phyloP scores from a whole-genome alignment of 1,140 invertebrate species.

The Thaumatotibia leucotreta region DNA sequence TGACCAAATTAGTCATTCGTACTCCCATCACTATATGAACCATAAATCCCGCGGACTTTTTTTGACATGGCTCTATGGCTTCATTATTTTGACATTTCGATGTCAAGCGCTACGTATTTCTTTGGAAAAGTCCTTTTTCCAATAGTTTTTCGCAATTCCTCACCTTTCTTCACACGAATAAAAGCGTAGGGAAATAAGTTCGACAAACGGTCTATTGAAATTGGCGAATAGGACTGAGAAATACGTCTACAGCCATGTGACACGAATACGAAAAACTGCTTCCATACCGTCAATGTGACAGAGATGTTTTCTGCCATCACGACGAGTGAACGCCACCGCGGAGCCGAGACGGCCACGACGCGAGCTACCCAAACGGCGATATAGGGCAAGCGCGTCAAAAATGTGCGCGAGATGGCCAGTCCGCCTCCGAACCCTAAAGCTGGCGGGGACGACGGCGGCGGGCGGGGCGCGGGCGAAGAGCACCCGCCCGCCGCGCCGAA shows the following conservation, averaged over 20 bases:
- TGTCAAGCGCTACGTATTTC: constrained; percentile 77
- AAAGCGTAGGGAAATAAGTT: constrained; percentile 29
- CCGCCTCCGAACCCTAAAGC: constrained; percentile 73
- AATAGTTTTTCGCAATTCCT: constrained; percentile 45
- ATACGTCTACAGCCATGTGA: constrained; percentile 72
- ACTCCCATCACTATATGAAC: neutral
- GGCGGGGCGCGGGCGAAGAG: constrained; percentile 61
- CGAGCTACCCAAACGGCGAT: constrained; percentile 63
- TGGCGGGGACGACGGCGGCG: constrained; percentile 66
- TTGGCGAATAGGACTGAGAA: constrained; percentile 41
- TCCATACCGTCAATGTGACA: constrained; percentile 75
- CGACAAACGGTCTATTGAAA: constrained; percentile 23
- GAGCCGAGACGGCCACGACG: constrained; percentile 49
- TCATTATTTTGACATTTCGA: constrained; percentile 78
- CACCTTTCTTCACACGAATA: constrained; percentile 44
- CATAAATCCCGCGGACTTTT: constrained; percentile 64
- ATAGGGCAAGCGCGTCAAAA: constrained; percentile 69
- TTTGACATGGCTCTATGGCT: constrained; percentile 71
- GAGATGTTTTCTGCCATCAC: constrained; percentile 75
- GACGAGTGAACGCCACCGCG: constrained; percentile 59
- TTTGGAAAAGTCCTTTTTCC: constrained; percentile 61
- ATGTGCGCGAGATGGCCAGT: constrained; percentile 76
- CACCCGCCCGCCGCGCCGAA: constrained; percentile 68
- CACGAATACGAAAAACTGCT: constrained; percentile 76
- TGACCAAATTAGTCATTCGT: neutral